These are phyloP conservation scores for Apis cerana DNA, from an alignment of 1,140 invertebrate species.

Conservation along the genomic window DNA sequence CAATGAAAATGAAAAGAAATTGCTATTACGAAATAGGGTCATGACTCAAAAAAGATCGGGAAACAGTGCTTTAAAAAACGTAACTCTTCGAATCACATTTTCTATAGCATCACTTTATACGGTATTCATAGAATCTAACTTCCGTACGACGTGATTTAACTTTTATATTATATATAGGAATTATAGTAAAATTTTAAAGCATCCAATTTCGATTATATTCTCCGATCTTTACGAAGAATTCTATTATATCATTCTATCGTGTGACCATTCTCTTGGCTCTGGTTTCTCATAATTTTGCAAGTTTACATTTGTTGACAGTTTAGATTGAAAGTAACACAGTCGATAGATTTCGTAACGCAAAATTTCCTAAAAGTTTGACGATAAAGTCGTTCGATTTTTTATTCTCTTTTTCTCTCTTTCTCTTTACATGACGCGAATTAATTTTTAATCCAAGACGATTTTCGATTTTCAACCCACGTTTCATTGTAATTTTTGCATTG, in stretches of 20 bases:
- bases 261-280: background rate
- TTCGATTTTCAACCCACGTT: background rate
- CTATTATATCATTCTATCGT: too few species aligned
- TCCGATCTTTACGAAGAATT: background rate
- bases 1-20: too few species aligned
- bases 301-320: conserved; percentile 7
- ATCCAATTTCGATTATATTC: background rate
- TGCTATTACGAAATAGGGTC: too few species aligned
- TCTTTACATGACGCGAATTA: too few species aligned
- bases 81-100: too few species aligned
- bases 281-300: background rate
- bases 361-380: background rate
- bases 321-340: background rate
- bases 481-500: background rate
- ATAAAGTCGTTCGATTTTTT: background rate
- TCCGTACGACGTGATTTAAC: background rate
- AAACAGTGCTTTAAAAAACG: too few species aligned
- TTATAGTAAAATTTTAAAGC: background rate
- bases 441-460: conserved; percentile 3
- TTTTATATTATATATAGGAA: background rate
- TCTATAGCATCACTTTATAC: too few species aligned
- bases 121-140: too few species aligned
- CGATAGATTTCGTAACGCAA: background rate
- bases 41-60: too few species aligned
- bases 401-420: too few species aligned